These are phyloP conservation scores for Characodon lateralis DNA, from an alignment of 2,797 vertebrate species.

Conservation along the genomic window DNA sequence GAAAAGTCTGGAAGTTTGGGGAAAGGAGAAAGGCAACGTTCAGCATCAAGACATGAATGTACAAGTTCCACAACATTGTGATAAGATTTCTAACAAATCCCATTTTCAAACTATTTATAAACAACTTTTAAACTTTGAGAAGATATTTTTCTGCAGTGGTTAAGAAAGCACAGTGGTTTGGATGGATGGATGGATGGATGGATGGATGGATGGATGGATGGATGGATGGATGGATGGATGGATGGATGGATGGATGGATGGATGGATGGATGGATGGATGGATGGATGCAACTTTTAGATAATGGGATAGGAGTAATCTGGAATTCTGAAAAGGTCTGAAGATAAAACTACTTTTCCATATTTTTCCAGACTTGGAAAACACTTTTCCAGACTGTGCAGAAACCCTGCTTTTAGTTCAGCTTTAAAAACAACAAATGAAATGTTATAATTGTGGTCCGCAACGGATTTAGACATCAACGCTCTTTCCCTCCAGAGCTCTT, in stretches of 20 bases:
- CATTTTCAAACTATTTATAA: not conserved
- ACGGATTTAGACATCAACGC: conserved; percentile 45
- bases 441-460: conserved; percentile 4
- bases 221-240: too few species aligned
- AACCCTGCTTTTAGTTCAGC: conserved; percentile 5
- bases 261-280: not conserved
- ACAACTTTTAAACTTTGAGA: not conserved
- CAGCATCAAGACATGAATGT: not conserved
- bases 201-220: not conserved
- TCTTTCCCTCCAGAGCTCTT: conserved; percentile 45
- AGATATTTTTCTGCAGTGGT: too few species aligned
- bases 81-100: not conserved
- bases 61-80: not conserved
- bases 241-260: too few species aligned
- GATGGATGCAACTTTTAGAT: not conserved
- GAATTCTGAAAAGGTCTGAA: too few species aligned
- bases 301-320: not conserved
- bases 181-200: too few species aligned
- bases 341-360: not conserved
- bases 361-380: not conserved
- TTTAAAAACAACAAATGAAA: conserved; percentile 24
- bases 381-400: not conserved
- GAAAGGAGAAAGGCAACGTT: conserved; percentile 3
- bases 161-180: too few species aligned
- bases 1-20: conserved; percentile 22